Conservation (phyloP, 30 jellyfish, hydroid and myxozoan species). For the Hydra vulgaris region DNA sequence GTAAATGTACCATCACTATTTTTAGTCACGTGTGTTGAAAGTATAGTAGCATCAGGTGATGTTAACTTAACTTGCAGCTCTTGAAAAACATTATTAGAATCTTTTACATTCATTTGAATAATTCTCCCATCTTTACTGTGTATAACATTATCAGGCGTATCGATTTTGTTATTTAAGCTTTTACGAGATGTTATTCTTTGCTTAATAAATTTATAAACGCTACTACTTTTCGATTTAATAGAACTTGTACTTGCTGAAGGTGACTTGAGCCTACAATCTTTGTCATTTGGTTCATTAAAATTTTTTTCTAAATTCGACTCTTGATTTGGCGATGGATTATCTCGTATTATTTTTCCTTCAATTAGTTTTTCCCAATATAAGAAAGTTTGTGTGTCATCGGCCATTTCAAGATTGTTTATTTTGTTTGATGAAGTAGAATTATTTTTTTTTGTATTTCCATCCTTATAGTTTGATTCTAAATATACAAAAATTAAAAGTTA, state of each 20-base stretch:
- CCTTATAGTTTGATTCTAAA: neutral
- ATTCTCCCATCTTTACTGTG: constrained; percentile 7
- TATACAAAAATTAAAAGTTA: neutral
- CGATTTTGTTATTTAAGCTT: constrained; percentile 10
- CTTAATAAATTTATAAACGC: neutral
- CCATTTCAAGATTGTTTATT: neutral
- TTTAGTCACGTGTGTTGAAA: constrained; percentile 90
- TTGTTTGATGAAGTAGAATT: neutral
- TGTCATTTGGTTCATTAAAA: neutral
- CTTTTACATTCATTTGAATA: constrained; percentile 14
- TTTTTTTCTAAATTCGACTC: neutral
- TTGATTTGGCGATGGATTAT: neutral
- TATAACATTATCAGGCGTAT: constrained; percentile 4
- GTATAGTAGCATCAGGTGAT: constrained; percentile 86
- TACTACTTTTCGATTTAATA: constrained; percentile 7
- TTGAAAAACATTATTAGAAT: constrained; percentile 40
- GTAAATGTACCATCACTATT: constrained; percentile 84
- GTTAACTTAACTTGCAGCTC: constrained; percentile 55
- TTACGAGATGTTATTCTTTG: constrained; percentile 2
- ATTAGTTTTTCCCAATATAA: constrained; percentile 26
- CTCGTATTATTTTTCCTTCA: constrained; percentile 26
- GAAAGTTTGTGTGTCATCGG: constrained; percentile 9
- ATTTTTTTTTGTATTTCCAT: neutral
- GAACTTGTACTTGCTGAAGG: constrained; percentile 14
- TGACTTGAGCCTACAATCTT: neutral